Base-by-base conservation (phyloP, 2,888 invertebrate genomes). In the Papilio elwesi region DNA sequence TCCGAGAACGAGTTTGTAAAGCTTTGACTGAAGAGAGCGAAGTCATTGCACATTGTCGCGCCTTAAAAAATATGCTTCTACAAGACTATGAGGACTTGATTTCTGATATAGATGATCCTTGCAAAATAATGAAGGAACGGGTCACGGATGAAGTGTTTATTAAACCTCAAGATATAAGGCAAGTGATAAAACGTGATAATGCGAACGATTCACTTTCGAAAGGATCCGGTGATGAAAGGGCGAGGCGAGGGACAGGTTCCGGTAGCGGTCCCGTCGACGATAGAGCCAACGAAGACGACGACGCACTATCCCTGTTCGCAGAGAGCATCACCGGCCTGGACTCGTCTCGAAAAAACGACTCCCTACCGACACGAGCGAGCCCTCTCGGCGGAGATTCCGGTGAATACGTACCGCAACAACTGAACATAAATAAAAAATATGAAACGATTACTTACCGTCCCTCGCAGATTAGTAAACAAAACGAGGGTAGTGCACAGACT, bases 321-420 rank as follows among this genome's bases (percentile, higher is more conserved):
- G 92, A 90, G 78, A 92, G 92, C 75, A 80, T 92, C n/a, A 85
- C 87, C 0, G 87, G 83, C 3, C 79, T 89, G n/a, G 92, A 91
- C 66, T 82, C 87, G 5, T 80, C 81, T 13, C 80, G 77, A 73
- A 75, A 74, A 4, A 84, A 79, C 53, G 80, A 77, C 70, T 77
- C 82, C 1, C 64, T 74, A 0, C 71, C 75, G 13, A 75, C 75
- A 0, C 43, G 64, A 8, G 62, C 73, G 3, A 59, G 70, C 49
- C 52, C 57, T 26, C 69, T 70, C 43, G 13, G 47, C 5, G 43
- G 16, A 2, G 73, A 66, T 0, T 10, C 68, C 13, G 88, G 88
- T 36, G 88, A 89, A 76, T 90, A 89, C 74, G 63, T 88, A 0
- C 89, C 90, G 0, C 74, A 79, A 74, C 83, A 86, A 4, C 0